Percentiles rank a stretch among this genome's conserved stretches.
These are phyloP conservation scores for Procapra przewalskii DNA, from an alignment of 2,113 vertebrate genomes.

Conservation along the genomic window DNA sequence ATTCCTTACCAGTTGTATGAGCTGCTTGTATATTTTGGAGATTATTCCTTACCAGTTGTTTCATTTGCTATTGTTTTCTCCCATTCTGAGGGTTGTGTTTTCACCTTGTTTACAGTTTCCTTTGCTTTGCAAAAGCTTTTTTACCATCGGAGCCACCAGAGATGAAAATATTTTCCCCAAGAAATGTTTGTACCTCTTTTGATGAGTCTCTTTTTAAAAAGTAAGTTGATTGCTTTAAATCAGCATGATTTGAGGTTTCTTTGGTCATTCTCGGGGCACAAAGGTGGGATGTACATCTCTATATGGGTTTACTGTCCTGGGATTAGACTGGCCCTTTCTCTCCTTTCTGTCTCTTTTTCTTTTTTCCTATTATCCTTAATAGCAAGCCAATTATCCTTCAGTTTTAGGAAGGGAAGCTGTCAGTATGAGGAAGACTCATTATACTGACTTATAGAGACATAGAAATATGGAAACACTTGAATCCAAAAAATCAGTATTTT, in stretches of 20 bases:
- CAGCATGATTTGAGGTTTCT: background rate
- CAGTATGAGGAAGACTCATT: background rate
- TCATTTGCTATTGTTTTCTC: background rate
- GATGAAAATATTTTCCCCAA: background rate
- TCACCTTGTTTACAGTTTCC: background rate
- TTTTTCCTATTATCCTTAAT: background rate
- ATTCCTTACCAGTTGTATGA: background rate
- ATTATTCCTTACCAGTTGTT: background rate
- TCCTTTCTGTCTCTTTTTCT: background rate
- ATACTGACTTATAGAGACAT: background rate
- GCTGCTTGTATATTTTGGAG: background rate
- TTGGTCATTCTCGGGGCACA: background rate
- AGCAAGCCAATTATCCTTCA: background rate
- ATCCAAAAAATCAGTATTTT: background rate
- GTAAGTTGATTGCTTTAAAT: background rate
- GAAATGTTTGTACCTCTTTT: background rate
- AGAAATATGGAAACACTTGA: background rate
- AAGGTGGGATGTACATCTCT: background rate
- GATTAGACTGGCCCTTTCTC: background rate
- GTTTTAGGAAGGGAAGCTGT: background rate
- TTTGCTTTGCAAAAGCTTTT: background rate
- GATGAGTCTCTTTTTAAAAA: background rate
- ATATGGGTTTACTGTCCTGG: background rate
- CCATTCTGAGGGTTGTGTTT: background rate
- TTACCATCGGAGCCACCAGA: background rate